Evolutionary conservation across 2,113 vertebrate species (phyloP), one percentile per base, ranked within the genome.

Genomic region (Austrofundulus limnaeus): DNA sequence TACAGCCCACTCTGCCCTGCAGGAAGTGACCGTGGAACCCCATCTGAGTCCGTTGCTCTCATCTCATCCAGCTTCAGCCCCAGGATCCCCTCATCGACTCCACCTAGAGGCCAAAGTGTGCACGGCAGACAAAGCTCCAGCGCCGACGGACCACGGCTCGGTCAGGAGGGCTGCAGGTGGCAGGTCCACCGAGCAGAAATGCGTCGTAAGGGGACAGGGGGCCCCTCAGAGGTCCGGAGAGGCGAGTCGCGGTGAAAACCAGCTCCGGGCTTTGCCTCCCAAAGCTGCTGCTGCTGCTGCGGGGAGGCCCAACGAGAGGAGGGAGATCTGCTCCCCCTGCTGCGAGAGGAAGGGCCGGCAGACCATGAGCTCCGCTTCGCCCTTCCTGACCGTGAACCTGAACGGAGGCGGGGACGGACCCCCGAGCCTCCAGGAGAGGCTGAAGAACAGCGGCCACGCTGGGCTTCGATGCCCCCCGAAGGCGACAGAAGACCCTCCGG

Each of bases 1-100:
- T 95, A 91, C 96, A 95, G 80, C 93, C 95, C 84, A 94, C 95
- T 87, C 95, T 96, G 92, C 94, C 90, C 92, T 96, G 96, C 93
- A 94, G 96, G 95, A 98, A 99, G 93, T 99, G 96, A 95, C 92
- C 85, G 91, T 92, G 2, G 94, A 96, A 0, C 91, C 93, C 89
- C 92, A 91, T 92, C 93, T 93, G 78, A 89, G 90, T 91, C 93
- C 95, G 94, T 94, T 92, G 91, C 93, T 93, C 91, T 93, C 96
- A 95, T 96, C 94, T 88, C 94, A 96, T 92, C 92, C 93, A 93
- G 94, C 92, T 92, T 94, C 92, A 88, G 89, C 92, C 94, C 94
- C 93, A 92, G 94, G 95, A 91, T 92, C 92, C 90, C 92, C 93
- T 93, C 93, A 91, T 90, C 93, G 90, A 91, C 93, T 91, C 91